Conservation (phyloP, 2,888 invertebrate species). For the Colletes collaris region DNA sequence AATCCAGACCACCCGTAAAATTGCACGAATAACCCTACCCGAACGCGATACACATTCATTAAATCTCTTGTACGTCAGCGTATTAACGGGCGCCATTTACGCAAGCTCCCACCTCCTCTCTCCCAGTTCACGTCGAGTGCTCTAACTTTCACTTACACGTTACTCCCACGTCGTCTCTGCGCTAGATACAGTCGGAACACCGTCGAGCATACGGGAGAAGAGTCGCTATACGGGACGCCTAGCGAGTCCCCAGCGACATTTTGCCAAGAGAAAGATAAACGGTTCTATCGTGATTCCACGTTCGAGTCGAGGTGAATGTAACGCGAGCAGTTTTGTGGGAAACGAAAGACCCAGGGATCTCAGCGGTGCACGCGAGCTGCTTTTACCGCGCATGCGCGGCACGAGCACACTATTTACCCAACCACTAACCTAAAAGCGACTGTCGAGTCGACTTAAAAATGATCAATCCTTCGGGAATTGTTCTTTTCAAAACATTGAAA, state of each 20-base stretch:
- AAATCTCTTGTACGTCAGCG: conserved; percentile 46
- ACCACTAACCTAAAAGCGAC: too few species aligned
- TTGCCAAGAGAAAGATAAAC: conserved; percentile 37
- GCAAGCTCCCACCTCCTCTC: conserved; percentile 15
- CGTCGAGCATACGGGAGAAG: conserved; percentile 51
- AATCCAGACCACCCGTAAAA: background rate
- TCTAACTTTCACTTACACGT: conserved; percentile 75
- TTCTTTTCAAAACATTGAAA: too few species aligned
- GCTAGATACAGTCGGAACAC: conserved; percentile 62
- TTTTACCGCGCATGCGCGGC: too few species aligned
- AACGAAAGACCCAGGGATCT: conserved; percentile 32
- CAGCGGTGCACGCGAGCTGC: background rate
- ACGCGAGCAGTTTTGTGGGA: conserved; percentile 30
- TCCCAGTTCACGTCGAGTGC: background rate
- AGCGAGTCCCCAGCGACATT: conserved; percentile 40
- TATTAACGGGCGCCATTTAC: conserved; percentile 57
- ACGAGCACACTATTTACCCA: too few species aligned
- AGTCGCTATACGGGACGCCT: conserved; percentile 59
- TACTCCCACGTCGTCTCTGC: conserved; percentile 74
- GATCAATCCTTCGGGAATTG: too few species aligned
- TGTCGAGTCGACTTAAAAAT: too few species aligned
- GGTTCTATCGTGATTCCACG: conserved; percentile 44
- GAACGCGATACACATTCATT: conserved; percentile 33
- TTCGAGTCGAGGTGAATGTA: conserved; percentile 17
- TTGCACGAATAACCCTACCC: background rate